A percentile compares a stretch with the other conserved stretches of the same genome.
Conservation (phyloP, 2,113 vertebrate species). For the Anser cygnoides region DNA sequence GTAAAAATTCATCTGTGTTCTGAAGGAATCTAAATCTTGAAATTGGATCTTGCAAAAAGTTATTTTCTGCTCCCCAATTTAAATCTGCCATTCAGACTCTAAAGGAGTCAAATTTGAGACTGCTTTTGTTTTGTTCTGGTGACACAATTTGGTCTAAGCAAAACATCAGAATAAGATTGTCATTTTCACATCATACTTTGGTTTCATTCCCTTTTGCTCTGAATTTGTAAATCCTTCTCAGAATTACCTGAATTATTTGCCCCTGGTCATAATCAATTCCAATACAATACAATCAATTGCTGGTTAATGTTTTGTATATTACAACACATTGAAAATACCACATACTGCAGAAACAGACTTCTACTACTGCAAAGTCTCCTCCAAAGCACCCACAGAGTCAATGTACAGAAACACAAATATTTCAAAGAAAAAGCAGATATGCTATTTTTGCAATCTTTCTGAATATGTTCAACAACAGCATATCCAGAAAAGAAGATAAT, state of each 20-base stretch:
- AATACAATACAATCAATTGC: conserved; percentile 14
- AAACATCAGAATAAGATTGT: neutral
- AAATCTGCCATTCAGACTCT: neutral
- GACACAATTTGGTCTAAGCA: neutral
- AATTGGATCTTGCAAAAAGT: neutral
- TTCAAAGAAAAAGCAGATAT: neutral
- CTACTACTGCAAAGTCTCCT: neutral
- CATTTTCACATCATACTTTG: neutral
- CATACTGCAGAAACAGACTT: neutral
- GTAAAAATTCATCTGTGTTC: neutral
- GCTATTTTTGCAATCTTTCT: neutral
- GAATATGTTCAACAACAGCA: neutral
- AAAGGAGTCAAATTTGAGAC: neutral
- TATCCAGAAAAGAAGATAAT: neutral
- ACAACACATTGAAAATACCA: neutral
- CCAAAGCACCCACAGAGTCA: neutral
- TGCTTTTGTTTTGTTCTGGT: neutral
- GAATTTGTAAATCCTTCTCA: neutral
- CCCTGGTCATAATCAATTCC: neutral
- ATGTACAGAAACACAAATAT: neutral
- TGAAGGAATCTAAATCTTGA: neutral
- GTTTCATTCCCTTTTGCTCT: neutral
- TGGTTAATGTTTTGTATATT: conserved; percentile 5
- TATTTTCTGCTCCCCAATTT: neutral
- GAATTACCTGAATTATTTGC: conserved; percentile 3